phyloP scores from a whole-genome alignment of 2,888 invertebrate genomes.

The Coenonympha glycerion region DNA sequence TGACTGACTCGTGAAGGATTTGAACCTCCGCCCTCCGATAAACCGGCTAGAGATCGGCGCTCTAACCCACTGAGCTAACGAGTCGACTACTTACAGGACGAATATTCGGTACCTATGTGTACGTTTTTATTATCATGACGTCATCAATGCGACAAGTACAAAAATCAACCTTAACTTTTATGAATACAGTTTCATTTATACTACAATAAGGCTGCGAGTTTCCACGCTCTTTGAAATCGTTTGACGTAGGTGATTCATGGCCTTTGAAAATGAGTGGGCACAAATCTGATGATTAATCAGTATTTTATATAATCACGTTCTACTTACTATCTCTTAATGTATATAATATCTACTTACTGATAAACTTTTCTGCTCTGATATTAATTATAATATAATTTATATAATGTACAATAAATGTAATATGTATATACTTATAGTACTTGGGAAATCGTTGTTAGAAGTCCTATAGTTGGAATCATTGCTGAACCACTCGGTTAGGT shows the following conservation, averaged over 20 bases:
- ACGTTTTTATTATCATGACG: neutral
- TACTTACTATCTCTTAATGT: too few species aligned
- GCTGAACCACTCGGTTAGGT: too few species aligned
- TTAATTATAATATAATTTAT: too few species aligned
- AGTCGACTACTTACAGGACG: constrained; percentile 13
- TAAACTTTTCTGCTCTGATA: neutral
- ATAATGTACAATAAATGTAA: too few species aligned
- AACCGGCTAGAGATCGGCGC: constrained; percentile 32
- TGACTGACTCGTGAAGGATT: constrained; percentile 40
- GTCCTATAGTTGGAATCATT: too few species aligned
- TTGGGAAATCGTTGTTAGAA: too few species aligned
- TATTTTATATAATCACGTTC: neutral
- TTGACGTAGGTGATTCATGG: neutral
- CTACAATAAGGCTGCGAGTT: neutral
- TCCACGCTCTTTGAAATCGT: neutral
- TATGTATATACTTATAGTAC: too few species aligned
- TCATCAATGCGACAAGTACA: neutral
- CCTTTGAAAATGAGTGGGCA: neutral
- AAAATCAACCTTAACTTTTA: neutral
- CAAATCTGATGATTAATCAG: neutral
- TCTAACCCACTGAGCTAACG: constrained; percentile 42
- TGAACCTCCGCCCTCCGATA: constrained; percentile 41
- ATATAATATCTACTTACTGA: neutral
- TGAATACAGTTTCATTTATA: neutral
- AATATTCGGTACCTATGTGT: neutral